A percentile compares a stretch with the other conserved stretches of the same genome.
Evolutionary conservation across 1,140 invertebrate species (phyloP).

Genomic region (Zaprionus nigranus): DNA sequence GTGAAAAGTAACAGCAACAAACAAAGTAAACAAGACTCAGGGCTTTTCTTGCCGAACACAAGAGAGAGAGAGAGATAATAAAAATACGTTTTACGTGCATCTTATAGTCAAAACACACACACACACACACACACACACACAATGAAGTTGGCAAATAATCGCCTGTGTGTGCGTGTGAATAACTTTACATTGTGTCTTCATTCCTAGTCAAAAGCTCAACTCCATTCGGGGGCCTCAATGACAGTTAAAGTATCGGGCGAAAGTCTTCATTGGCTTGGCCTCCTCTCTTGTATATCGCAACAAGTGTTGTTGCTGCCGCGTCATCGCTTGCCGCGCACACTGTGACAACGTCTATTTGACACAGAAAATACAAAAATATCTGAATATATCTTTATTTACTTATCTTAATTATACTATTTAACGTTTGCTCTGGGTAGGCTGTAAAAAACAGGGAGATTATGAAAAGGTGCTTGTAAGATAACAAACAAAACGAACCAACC

Average conservation of each 20-base stretch:
- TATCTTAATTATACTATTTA: slow-evolving; percentile 7
- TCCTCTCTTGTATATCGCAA: slow-evolving; percentile 37
- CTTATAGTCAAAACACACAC: slow-evolving; percentile 19
- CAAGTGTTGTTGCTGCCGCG: slow-evolving; percentile 51
- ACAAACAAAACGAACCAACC: background rate
- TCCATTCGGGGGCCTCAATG: slow-evolving; percentile 1
- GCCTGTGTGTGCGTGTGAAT: slow-evolving; percentile 10
- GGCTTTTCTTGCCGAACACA: slow-evolving; percentile 38
- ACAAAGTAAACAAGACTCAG: slow-evolving; percentile 49
- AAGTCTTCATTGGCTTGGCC: slow-evolving; percentile 47
- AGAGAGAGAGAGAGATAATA: slow-evolving; percentile 41
- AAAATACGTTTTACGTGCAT: slow-evolving; percentile 20
- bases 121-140: slow-evolving; percentile 12
- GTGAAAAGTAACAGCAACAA: slow-evolving; percentile 11
- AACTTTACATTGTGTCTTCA: slow-evolving; percentile 13
- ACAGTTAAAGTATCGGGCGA: slow-evolving; percentile 50
- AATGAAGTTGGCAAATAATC: slow-evolving; percentile 27
- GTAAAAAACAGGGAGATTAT: background rate
- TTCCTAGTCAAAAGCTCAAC: slow-evolving; percentile 38
- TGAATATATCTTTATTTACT: slow-evolving; percentile 2
- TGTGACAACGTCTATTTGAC: slow-evolving; percentile 39
- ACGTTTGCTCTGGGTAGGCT: background rate
- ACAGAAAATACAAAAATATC: slow-evolving; percentile 3
- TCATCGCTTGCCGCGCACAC: slow-evolving; percentile 46
- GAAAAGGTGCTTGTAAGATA: slow-evolving; percentile 18